phyloP scores from a whole-genome alignment of 2,113 vertebrate genomes.

The Dermatemys mawii region DNA sequence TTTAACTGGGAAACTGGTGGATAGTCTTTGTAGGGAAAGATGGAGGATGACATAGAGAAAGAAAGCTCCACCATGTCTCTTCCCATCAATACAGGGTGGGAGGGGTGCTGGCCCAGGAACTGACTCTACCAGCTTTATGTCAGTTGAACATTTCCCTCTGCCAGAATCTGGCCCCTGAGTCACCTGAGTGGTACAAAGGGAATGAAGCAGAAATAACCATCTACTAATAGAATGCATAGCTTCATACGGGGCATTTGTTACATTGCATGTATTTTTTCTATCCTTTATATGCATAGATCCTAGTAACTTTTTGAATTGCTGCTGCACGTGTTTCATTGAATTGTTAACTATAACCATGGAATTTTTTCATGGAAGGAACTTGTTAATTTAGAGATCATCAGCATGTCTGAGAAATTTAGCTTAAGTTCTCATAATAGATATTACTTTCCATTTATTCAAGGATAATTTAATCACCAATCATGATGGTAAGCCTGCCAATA shows the following conservation, averaged over 20 bases:
- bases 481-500: neutral
- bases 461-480: neutral
- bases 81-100: neutral
- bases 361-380: neutral
- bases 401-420: neutral
- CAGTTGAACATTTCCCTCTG: neutral
- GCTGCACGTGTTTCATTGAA: neutral
- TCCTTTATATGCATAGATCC: neutral
- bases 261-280: neutral
- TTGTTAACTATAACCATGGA: neutral
- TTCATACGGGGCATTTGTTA: neutral
- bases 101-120: neutral
- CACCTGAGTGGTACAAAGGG: neutral
- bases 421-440: neutral
- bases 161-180: neutral
- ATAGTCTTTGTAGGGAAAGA: neutral
- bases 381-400: neutral
- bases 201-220: neutral
- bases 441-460: neutral
- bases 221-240: neutral
- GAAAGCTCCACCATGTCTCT: neutral
- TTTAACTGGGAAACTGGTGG: neutral
- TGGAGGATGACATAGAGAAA: neutral
- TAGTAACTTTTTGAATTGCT: neutral
- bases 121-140: neutral